Evolutionary conservation across 2,113 vertebrate genomes (phyloP).

Genomic region (Phaethornis superciliosus): DNA sequence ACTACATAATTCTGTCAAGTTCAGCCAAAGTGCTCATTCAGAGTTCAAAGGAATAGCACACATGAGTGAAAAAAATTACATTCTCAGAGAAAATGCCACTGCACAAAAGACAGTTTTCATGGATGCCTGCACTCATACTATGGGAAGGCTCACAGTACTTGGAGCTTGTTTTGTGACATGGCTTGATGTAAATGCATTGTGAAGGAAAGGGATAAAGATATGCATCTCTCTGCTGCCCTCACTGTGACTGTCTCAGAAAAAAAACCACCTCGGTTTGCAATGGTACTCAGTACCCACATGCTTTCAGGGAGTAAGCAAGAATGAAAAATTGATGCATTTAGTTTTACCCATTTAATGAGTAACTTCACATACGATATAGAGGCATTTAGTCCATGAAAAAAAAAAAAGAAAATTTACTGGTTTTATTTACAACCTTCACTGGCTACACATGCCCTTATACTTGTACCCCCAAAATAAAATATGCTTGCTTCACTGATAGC

Average conservation of each 20-base stretch:
- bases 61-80: conserved; percentile 57
- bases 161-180: conserved; percentile 68
- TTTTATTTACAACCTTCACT: background rate
- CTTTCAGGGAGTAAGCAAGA: background rate
- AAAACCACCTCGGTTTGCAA: background rate
- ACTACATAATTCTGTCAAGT: conserved; percentile 49
- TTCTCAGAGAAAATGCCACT: conserved; percentile 63
- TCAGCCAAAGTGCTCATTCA: conserved; percentile 57
- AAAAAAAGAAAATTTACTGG: background rate
- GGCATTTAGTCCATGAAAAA: background rate
- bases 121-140: conserved; percentile 68
- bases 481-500: background rate
- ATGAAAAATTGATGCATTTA: background rate
- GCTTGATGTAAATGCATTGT: conserved; percentile 63
- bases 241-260: conserved; percentile 26
- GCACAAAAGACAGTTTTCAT: conserved; percentile 62
- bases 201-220: conserved; percentile 69
- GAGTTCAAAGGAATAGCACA: conserved; percentile 70
- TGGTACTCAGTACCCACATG: background rate
- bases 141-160: conserved; percentile 56
- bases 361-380: background rate
- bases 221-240: conserved; percentile 44
- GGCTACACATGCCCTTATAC: background rate
- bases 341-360: background rate
- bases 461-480: background rate